Conservation (phyloP, 1,140 invertebrate genomes). For the Papilio xuthus region DNA sequence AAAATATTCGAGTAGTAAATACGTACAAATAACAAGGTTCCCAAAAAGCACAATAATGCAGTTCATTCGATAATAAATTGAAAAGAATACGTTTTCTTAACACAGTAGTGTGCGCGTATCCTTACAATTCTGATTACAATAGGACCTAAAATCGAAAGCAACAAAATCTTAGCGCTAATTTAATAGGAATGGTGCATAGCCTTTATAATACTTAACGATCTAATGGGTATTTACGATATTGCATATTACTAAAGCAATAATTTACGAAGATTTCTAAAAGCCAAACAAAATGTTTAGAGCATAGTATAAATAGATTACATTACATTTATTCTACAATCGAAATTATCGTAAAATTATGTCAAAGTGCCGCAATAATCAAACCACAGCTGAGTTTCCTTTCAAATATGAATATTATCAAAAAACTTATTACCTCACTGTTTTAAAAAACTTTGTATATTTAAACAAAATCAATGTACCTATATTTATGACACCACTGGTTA, state of each 20-base stretch:
- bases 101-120: conserved; percentile 23
- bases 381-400: background rate
- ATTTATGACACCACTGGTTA: too few species aligned
- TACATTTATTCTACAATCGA: background rate
- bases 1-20: conserved; percentile 70
- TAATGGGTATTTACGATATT: conserved; percentile 45
- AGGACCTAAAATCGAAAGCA: conserved; percentile 45
- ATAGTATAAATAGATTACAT: background rate
- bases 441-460: too few species aligned
- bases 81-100: conserved; percentile 43
- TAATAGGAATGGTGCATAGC: conserved; percentile 62
- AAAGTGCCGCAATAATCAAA: background rate
- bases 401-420: background rate
- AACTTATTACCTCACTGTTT: too few species aligned
- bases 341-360: background rate
- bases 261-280: conserved; percentile 9
- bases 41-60: conserved; percentile 68
- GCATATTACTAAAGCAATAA: conserved; percentile 20
- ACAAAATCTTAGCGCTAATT: conserved; percentile 55
- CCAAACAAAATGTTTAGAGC: background rate
- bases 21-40: conserved; percentile 57
- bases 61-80: conserved; percentile 65
- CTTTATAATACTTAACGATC: conserved; percentile 53
- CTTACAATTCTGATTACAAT: conserved; percentile 31
- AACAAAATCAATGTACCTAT: too few species aligned